Evolutionary conservation across 2,888 invertebrate species (phyloP), one percentile per base, ranked within the genome.

Genomic region (Caenorhabditis zanzibari): DNA sequence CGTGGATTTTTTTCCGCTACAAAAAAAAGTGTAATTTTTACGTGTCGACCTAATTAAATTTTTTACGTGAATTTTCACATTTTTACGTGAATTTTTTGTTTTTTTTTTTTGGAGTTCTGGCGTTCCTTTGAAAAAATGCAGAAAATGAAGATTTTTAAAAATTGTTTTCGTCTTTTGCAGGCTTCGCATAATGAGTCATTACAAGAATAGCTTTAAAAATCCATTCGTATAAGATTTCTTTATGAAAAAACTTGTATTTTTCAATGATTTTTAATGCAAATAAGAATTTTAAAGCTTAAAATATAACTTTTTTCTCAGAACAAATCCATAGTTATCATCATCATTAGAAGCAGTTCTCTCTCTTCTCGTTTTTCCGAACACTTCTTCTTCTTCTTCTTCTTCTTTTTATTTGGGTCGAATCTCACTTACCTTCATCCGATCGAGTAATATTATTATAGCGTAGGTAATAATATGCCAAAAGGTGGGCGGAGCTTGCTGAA

Each of bases 321-420:
- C 6, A 38, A 38, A 38, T 38, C 22, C 14, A n/a, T 12, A 9
- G 32, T 19, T 38, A 59, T 59, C 52, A 66, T 66, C 52, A 66
- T 66, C 32, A 66, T 52, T 58, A 38, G 38, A 38, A 32, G 32
- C 5, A 12, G 10, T 10, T 38, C 38, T 56, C 49, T 56, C n/a
- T 54, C 28, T 56, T 24, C 16, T 58, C 7, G 32, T 32, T 38
- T 44, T 68, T 41, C 44, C 44, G 63, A 64, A 66, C 76, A 52
- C 59, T 74, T 52, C 32, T 35, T 47, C 22, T 32, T 38, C 19
- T 47, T 10, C 32, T 47, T 54, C 35, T 63, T 47, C 19, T 19
- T 38, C n/a, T 68, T 44, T 61, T 76, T 76, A 76, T 76, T 66
- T 68, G 76, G 76, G 76, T 76, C 76, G 58, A 47, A 32, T 68